Conservation (phyloP, 2,113 vertebrate genomes). For the Nansenia antarctica region DNA sequence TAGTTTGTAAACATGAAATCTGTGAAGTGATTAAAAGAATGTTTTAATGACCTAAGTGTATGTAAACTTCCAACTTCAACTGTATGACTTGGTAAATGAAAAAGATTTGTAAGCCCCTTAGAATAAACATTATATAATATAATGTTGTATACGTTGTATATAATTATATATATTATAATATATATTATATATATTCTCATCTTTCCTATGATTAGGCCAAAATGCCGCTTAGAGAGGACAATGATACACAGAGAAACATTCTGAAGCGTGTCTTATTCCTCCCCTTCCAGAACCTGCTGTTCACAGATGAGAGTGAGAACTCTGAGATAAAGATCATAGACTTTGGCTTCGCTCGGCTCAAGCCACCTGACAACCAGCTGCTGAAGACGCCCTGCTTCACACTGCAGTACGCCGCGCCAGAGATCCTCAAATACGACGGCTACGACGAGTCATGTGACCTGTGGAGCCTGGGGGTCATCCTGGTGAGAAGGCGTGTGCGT, state of each 20-base stretch:
- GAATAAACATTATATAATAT: too few relatives aligned
- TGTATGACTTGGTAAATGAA: too few relatives aligned
- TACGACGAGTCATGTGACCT: constrained; percentile 98
- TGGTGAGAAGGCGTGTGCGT: constrained; percentile 83
- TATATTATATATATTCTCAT: too few relatives aligned
- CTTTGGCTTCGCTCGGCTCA: constrained; percentile 96
- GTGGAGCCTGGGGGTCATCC: constrained; percentile 96
- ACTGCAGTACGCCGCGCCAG: constrained; percentile 93
- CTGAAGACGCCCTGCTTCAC: constrained; percentile 98
- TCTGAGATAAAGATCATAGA: constrained; percentile 98
- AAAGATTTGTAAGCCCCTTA: too few relatives aligned
- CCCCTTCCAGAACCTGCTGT: constrained; percentile 89
- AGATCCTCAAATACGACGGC: constrained; percentile 91
- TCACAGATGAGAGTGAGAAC: constrained; percentile 93
- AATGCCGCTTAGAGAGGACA: not conserved
- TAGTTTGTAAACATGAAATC: too few relatives aligned
- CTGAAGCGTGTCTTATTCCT: constrained; percentile 25
- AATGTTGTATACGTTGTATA: too few relatives aligned
- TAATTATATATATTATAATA: too few relatives aligned
- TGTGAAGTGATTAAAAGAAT: too few relatives aligned
- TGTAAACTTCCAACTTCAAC: too few relatives aligned
- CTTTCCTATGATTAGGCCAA: too few relatives aligned
- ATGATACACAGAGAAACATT: not conserved
- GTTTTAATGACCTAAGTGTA: too few relatives aligned
- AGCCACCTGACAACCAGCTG: constrained; percentile 95